These are phyloP conservation scores for Stichodactyla helianthus DNA, from an alignment of 64 coral and sea anemone genomes.

Conservation along the genomic window DNA sequence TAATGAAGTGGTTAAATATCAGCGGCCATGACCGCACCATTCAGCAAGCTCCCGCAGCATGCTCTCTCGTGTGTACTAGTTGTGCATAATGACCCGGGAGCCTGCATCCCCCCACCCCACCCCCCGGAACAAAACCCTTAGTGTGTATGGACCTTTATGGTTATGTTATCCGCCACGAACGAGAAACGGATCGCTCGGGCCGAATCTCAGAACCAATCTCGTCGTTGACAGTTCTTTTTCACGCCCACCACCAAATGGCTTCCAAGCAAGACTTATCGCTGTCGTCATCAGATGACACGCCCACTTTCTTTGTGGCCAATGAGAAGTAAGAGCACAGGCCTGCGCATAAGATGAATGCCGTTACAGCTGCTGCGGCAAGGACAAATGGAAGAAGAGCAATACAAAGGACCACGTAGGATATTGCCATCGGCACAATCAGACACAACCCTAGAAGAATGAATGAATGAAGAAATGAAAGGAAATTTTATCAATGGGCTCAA, in stretches of 20 bases:
- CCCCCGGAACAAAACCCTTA: no score
- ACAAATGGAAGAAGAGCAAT: constrained; percentile 16
- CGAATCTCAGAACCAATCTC: not conserved
- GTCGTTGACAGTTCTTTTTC: not conserved
- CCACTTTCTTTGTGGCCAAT: constrained; percentile 26
- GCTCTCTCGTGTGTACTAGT: no score
- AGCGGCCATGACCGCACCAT: no score
- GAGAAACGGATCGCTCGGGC: no score
- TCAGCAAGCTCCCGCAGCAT: no score
- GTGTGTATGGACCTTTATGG: no score
- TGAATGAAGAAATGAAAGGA: not conserved
- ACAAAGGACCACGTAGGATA: not conserved
- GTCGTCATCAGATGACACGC: constrained; percentile 25
- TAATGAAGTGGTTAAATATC: no score
- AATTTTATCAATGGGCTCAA: no score
- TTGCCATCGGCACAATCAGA: not conserved
- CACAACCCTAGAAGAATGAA: not conserved
- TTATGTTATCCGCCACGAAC: no score
- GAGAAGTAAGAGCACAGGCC: constrained; percentile 20
- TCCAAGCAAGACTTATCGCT: constrained; percentile 6
- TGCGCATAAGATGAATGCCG: constrained; percentile 15
- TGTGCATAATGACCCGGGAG: no score
- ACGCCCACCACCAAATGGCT: constrained; percentile 24
- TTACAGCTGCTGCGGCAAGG: constrained; percentile 2
- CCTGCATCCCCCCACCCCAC: no score